Evolutionary conservation across 1,140 invertebrate genomes (phyloP), one percentile per base, ranked within the genome.

Genomic region (Leptestheria dahalacensis): DNA sequence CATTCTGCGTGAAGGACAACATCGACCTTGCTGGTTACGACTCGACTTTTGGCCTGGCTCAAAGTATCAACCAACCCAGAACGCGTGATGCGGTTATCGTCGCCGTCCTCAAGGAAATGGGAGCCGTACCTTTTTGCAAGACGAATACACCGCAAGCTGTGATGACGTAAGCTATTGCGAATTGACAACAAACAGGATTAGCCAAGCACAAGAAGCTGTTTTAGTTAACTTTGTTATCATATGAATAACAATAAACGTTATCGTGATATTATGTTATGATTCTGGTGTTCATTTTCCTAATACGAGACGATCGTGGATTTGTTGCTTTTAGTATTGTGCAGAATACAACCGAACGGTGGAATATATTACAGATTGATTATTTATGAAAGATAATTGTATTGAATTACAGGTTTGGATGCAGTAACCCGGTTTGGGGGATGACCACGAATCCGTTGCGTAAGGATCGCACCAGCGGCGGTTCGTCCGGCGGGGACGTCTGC

Each of bases 351-450:
- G n/a, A n/a, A n/a, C n/a, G n/a, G n/a, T n/a, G n/a, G n/a, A n/a
- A n/a, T n/a, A n/a, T n/a, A n/a, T n/a, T n/a, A n/a, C n/a, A n/a
- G n/a, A n/a, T n/a, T n/a, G n/a, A n/a, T n/a, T n/a, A n/a, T n/a
- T n/a, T n/a, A n/a, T n/a, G n/a, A n/a, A n/a, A n/a, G n/a, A 41
- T 41, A 9, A 41, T 41, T 15, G 15, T 41, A 15, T 41, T 41
- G 15, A 6, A 41, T 23, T 62, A 55, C 33, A 69, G 69, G 9
- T 68, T 63, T 61, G 67, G 66, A 12, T 73, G 72, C 64, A 65
- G 66, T 24, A 78, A 78, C 64, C 74, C 74, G 2, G 69, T 78
- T 9, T 77, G 68, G 67, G 76, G 76, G 6, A 55, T 56, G 4
- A 77, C 75, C 3, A 12, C 57, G 2, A 73, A 77, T 65, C 73